phyloP scores from a whole-genome alignment of 2,113 vertebrate genomes.

The Neofelis nebulosa region DNA sequence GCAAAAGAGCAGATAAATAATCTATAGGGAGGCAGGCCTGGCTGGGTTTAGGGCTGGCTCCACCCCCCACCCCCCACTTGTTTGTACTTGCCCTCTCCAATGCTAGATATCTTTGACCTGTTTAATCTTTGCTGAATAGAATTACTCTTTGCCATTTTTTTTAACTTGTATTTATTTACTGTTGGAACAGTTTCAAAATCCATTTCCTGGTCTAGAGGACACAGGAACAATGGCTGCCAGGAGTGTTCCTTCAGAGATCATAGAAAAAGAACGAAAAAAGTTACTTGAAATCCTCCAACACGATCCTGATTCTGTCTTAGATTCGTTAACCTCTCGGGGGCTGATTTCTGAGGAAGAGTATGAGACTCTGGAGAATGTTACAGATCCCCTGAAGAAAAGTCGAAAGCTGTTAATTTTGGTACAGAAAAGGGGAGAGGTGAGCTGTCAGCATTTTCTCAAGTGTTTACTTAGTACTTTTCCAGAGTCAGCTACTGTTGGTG shows the following conservation, averaged over 20 bases:
- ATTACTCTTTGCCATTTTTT: not conserved
- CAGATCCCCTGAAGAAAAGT: constrained; percentile 67
- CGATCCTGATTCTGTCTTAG: constrained; percentile 60
- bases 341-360: constrained; percentile 70
- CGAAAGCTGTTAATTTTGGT: constrained; percentile 66
- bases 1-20: not conserved
- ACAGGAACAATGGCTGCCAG: not conserved
- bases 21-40: not conserved
- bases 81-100: not conserved
- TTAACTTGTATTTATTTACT: not conserved
- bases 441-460: constrained; percentile 55
- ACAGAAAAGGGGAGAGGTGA: constrained; percentile 63
- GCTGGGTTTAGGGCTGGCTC: not conserved
- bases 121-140: constrained; percentile 2
- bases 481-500: not conserved
- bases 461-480: constrained; percentile 60
- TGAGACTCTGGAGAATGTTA: constrained; percentile 53
- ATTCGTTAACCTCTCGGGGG: constrained; percentile 18
- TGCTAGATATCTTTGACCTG: not conserved
- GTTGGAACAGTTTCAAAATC: not conserved
- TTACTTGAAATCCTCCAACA: constrained; percentile 63
- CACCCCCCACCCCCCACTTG: too few species aligned
- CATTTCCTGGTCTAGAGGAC: constrained; percentile 29
- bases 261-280: constrained; percentile 58
- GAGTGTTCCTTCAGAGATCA: constrained; percentile 19